Percentiles rank a stretch among this genome's conserved stretches.
These are phyloP conservation scores for Meloidogyne hapla DNA, from an alignment of 1,140 invertebrate genomes.

Conservation along the genomic window DNA sequence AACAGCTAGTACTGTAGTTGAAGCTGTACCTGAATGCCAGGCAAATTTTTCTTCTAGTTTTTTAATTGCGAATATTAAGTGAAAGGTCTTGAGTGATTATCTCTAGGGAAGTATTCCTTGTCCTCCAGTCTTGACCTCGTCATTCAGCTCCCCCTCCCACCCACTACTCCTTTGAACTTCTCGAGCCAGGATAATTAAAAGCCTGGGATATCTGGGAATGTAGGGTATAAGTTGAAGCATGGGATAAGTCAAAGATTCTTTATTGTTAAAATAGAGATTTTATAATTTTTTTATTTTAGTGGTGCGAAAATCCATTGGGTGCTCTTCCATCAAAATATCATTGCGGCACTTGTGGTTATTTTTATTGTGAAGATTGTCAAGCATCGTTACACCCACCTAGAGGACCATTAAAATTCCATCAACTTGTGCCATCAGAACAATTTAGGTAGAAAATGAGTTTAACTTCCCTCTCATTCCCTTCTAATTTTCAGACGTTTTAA, in stretches of 20 bases:
- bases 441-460: neutral
- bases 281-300: slow-evolving; percentile 18
- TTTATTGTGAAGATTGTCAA: slow-evolving; percentile 86
- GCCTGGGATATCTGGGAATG: too few species aligned
- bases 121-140: too few species aligned
- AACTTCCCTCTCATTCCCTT: neutral
- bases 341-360: slow-evolving; percentile 92
- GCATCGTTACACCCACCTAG: slow-evolving; percentile 86
- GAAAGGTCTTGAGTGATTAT: too few species aligned
- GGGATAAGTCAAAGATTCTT: neutral
- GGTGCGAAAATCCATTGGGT: slow-evolving; percentile 28
- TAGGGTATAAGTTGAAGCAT: too few species aligned
- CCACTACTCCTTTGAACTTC: neutral
- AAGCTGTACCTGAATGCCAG: neutral
- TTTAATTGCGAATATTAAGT: too few species aligned
- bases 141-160: neutral
- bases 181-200: slow-evolving; percentile 70
- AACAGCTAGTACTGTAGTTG: neutral
- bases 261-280: neutral
- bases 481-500: neutral
- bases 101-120: too few species aligned
- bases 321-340: slow-evolving; percentile 62
- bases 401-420: slow-evolving; percentile 86
- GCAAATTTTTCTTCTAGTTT: neutral
- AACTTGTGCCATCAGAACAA: slow-evolving; percentile 69